These are phyloP conservation scores for Cygnus olor DNA, from an alignment of 2,797 vertebrate genomes.

Conservation along the genomic window DNA sequence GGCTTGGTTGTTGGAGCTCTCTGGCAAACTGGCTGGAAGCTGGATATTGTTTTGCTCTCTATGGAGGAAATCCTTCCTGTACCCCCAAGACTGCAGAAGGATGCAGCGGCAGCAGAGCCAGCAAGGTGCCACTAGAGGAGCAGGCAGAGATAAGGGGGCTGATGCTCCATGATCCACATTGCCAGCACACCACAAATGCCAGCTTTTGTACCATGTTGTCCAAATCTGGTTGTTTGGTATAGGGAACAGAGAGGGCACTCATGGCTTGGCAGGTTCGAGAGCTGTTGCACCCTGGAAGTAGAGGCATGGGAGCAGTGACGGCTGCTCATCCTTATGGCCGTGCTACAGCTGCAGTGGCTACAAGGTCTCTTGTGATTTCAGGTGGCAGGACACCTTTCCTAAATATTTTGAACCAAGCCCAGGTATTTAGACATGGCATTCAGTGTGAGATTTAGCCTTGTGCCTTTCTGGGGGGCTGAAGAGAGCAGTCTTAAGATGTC, in stretches of 20 bases:
- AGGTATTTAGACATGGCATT: neutral
- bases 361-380: neutral
- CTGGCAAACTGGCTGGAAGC: neutral
- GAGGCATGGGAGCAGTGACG: neutral
- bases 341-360: neutral
- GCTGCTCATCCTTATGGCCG: neutral
- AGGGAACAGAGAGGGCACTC: neutral
- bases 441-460: neutral
- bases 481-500: neutral
- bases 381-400: neutral
- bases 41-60: neutral
- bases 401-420: neutral
- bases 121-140: neutral
- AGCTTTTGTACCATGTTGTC: neutral
- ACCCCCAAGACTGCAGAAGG: neutral
- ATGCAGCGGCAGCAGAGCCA: neutral
- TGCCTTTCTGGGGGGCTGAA: neutral
- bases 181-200: neutral
- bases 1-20: neutral
- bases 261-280: neutral
- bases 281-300: neutral
- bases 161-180: neutral
- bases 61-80: neutral
- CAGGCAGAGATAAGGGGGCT: neutral
- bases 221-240: fast-evolving